Conservation (phyloP, 2,888 invertebrate genomes). For the Oxyscelio sp. region DNA sequence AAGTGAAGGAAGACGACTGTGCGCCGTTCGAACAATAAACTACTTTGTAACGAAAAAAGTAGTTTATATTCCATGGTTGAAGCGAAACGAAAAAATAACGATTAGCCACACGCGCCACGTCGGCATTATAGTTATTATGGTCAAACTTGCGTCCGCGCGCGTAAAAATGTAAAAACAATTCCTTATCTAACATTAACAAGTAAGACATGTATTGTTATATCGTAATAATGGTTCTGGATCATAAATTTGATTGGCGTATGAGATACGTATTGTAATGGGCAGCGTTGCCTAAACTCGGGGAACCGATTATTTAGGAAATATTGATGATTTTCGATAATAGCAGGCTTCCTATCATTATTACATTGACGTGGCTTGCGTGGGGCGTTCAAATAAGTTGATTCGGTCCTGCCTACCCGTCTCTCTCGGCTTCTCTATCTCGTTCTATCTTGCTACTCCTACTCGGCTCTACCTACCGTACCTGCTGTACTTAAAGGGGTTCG, state of each 20-base stretch:
- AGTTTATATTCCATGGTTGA: neutral
- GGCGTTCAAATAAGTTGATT: constrained; percentile 72
- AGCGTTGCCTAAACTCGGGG: constrained; percentile 57
- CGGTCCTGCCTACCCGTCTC: constrained; percentile 70
- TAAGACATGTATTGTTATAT: constrained; percentile 55
- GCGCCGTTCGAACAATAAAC: neutral
- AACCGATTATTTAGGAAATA: constrained; percentile 70
- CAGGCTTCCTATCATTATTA: constrained; percentile 68
- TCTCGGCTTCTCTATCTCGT: constrained; percentile 18
- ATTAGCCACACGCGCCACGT: constrained; percentile 10
- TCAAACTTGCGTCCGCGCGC: constrained; percentile 14
- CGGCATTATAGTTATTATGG: constrained; percentile 38
- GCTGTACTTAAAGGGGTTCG: constrained; percentile 64
- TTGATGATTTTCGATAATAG: constrained; percentile 74
- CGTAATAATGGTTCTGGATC: constrained; percentile 61
- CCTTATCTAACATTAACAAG: constrained; percentile 55
- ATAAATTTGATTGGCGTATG: constrained; percentile 65
- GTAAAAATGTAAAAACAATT: constrained; percentile 49
- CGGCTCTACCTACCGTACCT: constrained; percentile 66
- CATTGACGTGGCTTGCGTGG: constrained; percentile 61
- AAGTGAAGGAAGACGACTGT: neutral
- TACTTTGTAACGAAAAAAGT: neutral
- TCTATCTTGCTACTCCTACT: constrained; percentile 64
- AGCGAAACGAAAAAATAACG: neutral
- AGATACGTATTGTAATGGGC: constrained; percentile 64